Evolutionary conservation across 2,113 vertebrate genomes (phyloP), one percentile per base, ranked within the genome.

Genomic region (Pristiophorus japonicus): DNA sequence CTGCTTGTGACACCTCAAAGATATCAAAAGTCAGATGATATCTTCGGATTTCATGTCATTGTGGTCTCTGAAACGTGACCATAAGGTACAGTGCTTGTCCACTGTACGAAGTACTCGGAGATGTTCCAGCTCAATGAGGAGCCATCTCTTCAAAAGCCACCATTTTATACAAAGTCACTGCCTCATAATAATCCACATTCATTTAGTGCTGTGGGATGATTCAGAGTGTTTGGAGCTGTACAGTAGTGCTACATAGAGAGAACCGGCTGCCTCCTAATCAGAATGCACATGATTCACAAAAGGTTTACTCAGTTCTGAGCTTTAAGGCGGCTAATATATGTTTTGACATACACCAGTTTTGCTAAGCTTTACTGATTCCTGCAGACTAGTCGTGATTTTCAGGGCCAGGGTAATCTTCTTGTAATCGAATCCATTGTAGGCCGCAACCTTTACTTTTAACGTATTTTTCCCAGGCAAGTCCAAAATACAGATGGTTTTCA

Each of bases 1-100:
- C 98, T 98, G 98, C 97, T 97, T 97, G 97, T 96, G 96, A 98
- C 97, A 97, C 98, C 98, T 98, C 97, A 97, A 97, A 99, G 98
- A 96, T 98, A 99, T 99, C 98, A 99, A 98, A 98, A 98, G 97
- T 97, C 97, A 98, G 98, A 98, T 98, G 98, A 97, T 96, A 98
- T 98, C 98, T 97, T 97, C 96, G 96, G 97, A 96, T 97, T 97
- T 98, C 96, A 97, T 97, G 96, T 97, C 98, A 99, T 99, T 97
- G 97, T 99, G 97, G 98, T 98, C 98, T 97, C 98, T 97, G 97
- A 97, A 96, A 97, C 96, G 84, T 96, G 98, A 97, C 97, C 96
- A 96, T 96, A 97, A 96, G 97, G 97, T 96, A 97, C 97, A 97
- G 97, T 96, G 97, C 97, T 96, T 96, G 97, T 30, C 66, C 93